These are phyloP conservation scores for Tenthredo notha DNA, from an alignment of 2,888 invertebrate genomes.

Conservation along the genomic window DNA sequence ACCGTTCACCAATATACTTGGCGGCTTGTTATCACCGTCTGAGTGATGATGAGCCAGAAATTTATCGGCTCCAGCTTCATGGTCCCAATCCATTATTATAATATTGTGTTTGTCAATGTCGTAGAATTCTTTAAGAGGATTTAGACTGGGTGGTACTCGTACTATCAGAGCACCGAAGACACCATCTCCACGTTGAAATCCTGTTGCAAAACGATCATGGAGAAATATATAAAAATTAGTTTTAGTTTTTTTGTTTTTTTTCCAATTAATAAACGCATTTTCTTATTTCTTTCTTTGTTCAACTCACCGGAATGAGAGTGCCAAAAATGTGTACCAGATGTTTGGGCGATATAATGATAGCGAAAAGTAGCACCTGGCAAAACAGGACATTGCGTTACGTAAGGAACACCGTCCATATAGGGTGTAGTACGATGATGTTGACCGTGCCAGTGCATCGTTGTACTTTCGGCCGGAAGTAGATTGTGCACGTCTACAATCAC, in stretches of 20 bases:
- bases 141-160: constrained; percentile 83
- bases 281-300: not conserved
- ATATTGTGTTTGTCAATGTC: constrained; percentile 91
- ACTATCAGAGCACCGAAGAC: constrained; percentile 90
- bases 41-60: constrained; percentile 93
- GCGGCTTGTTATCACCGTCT: constrained; percentile 90
- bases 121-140: constrained; percentile 85
- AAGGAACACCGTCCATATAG: constrained; percentile 94
- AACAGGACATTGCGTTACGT: constrained; percentile 92
- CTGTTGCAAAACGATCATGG: constrained; percentile 77
- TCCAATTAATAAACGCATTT: not conserved
- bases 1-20: constrained; percentile 91
- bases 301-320: constrained; percentile 84
- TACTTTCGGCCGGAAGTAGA: constrained; percentile 88
- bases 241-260: not conserved
- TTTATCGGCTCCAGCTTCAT: constrained; percentile 85
- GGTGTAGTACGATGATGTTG: constrained; percentile 89
- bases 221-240: not conserved
- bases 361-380: constrained; percentile 87
- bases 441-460: constrained; percentile 96
- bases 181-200: constrained; percentile 93
- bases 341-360: constrained; percentile 87
- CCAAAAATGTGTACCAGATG: constrained; percentile 93
- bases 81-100: constrained; percentile 91
- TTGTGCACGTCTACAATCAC: constrained; percentile 92